phyloP scores from a whole-genome alignment of 2,113 vertebrate genomes.

The Chlamydotis undulata region DNA sequence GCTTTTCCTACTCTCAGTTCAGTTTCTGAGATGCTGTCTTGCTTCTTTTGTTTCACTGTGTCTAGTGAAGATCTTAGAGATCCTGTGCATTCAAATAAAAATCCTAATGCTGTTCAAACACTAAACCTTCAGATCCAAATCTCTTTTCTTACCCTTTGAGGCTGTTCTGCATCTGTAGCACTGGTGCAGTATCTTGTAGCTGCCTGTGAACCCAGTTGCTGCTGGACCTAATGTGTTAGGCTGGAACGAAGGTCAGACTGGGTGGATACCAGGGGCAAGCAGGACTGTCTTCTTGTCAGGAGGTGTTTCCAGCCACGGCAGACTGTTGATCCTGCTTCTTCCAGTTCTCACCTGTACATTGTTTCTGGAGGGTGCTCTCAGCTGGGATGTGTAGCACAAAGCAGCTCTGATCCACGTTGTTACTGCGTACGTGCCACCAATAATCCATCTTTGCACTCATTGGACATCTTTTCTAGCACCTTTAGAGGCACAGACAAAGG shows the following conservation, averaged over 20 bases:
- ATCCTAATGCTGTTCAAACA: neutral
- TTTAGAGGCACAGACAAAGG: neutral
- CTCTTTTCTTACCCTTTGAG: neutral
- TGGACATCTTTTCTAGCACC: neutral
- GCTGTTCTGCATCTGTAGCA: neutral
- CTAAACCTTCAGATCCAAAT: neutral
- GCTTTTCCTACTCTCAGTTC: neutral
- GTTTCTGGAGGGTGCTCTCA: neutral
- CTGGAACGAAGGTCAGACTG: neutral
- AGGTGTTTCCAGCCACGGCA: neutral
- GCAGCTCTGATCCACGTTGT: neutral
- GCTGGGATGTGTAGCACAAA: neutral
- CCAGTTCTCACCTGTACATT: rapidly evolving
- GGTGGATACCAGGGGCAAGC: neutral
- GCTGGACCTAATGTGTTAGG: neutral
- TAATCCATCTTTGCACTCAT: neutral
- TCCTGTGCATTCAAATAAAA: neutral
- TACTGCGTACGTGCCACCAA: neutral
- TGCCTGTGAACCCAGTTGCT: neutral
- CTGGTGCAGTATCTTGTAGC: neutral
- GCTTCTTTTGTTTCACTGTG: neutral
- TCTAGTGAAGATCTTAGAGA: neutral
- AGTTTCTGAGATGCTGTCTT: neutral
- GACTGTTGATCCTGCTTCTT: neutral
- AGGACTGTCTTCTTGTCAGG: neutral